These are phyloP conservation scores for Anguilla pacifica DNA, from an alignment of 2,797 vertebrate species.

Conservation along the genomic window DNA sequence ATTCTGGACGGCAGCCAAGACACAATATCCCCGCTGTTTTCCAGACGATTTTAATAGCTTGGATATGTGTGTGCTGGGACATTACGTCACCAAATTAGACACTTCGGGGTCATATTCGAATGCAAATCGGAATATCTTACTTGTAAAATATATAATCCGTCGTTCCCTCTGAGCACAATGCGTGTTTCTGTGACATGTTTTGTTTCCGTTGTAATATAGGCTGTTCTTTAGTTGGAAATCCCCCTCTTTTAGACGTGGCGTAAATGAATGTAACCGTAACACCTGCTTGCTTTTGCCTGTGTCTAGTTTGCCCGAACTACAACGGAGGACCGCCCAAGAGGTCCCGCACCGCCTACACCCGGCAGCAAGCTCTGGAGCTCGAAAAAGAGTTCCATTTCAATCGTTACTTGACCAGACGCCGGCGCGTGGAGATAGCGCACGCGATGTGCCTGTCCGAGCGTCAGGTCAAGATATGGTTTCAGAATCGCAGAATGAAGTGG, in stretches of 20 bases:
- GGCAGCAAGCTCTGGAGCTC: constrained; percentile 97
- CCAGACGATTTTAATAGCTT: constrained; percentile 68
- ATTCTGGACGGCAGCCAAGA: constrained; percentile 68
- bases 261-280: constrained; percentile 62
- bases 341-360: constrained; percentile 97
- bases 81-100: constrained; percentile 58
- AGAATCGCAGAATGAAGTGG: constrained; percentile 99
- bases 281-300: constrained; percentile 75
- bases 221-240: neutral
- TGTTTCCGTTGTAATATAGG: constrained; percentile 31
- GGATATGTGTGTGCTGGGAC: constrained; percentile 63
- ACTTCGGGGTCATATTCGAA: constrained; percentile 51
- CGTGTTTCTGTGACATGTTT: constrained; percentile 26
- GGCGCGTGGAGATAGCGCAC: constrained; percentile 97
- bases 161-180: neutral
- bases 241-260: neutral
- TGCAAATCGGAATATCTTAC: constrained; percentile 38
- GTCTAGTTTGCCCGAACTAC: constrained; percentile 90
- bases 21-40: constrained; percentile 67
- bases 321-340: constrained; percentile 97
- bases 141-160: constrained; percentile 39
- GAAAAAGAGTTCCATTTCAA: constrained; percentile 99
- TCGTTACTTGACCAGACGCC: constrained; percentile 95
- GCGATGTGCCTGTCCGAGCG: constrained; percentile 96
- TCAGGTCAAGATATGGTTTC: constrained; percentile 99